Base-by-base conservation (phyloP, 1,140 invertebrate genomes). In the Nephila pilipes region DNA sequence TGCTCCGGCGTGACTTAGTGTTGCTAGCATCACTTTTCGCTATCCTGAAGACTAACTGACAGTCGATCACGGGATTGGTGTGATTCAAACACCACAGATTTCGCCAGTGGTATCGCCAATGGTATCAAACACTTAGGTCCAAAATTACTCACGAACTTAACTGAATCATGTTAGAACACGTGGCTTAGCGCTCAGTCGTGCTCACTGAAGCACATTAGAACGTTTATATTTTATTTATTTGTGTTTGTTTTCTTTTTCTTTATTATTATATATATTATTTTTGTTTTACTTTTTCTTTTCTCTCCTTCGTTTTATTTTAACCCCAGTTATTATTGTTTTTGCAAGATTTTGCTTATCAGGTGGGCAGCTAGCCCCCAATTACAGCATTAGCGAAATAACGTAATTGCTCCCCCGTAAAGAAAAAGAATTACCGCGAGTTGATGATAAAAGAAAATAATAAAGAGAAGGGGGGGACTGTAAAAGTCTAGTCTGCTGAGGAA, bases 61-160 rank as follows among this genome's bases (percentile, higher is more conserved):
- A 90, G 88, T 90, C 88, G 69, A 90, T 90, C 75, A 90, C 75
- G 25, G 88, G 32, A 69, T n/a, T 25, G 79, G 89, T 90, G 55
- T 32, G 75, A 83, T 90, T 80, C 29, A 58, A 65, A 65, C 63
- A 65, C 63, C 63, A 65, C 63, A 65, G 22, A 65, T 65, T 65
- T 65, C 63, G 63, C 63, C 63, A 83, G 89, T 85, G 57, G 81
- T 87, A 87, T 93, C 85, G 65, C 65, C 85, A 79, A 54, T 36
- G 54, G n/a, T 93, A 93, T 93, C 91, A 87, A 87, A 80, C 75
- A 80, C 54, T 87, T 87, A 87, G 63, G 80, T 57, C 92, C 83
- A 46, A 87, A 93, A 93, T 93, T 93, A 55, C 85, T 93, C 92
- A 93, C 92, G 92, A 93, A 85, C 36, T 79, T 46, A 92, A 85